Base-by-base conservation (phyloP, 2,113 vertebrate genomes). In the Toxotes jaculatrix region DNA sequence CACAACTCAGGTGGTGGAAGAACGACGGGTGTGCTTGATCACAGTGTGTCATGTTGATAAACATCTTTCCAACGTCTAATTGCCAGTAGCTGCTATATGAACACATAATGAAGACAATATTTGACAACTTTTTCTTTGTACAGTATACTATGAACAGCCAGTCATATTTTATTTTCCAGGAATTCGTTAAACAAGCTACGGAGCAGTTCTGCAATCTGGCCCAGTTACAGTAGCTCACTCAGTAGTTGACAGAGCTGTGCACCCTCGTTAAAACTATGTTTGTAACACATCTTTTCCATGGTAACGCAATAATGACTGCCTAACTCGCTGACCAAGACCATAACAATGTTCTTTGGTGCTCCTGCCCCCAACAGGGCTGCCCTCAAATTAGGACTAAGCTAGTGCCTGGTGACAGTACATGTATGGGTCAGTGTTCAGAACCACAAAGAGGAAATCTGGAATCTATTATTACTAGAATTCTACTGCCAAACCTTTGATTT, bases 331-430 rank as follows among this genome's bases (percentile, higher is more conserved):
- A 96, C 95, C 96, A 96, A 96, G 96, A 97, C 95, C 93, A 95
- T 89, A 95, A 95, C 95, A 95, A 93, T 95, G 94, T 95, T 95
- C 95, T 95, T 94, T 96, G 95, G 96, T 95, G 95, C 94, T 94
- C 70, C 63, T 95, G 94, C 95, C 96, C 95, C 94, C 95, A 55
- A 10, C 91, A 94, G 94, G 93, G 94, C 95, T 90, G 95, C 94
- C 94, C 95, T 96, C 94, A 96, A 95, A 97, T 95, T 96, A 94
- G 95, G 94, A 96, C 94, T 95, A 95, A 96, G 96, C 95, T 95
- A 94, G 94, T 93, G 93, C 94, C 79, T 94, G 94, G 96, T 96
- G 95, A 96, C 95, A 96, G 95, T 95, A 94, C 95, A 95, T 95
- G 95, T 95, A 94, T 95, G 95, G 95, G 95, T 96, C 95, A 95